Conservation (phyloP, 2,113 vertebrate genomes). For the Callospermophilus lateralis region DNA sequence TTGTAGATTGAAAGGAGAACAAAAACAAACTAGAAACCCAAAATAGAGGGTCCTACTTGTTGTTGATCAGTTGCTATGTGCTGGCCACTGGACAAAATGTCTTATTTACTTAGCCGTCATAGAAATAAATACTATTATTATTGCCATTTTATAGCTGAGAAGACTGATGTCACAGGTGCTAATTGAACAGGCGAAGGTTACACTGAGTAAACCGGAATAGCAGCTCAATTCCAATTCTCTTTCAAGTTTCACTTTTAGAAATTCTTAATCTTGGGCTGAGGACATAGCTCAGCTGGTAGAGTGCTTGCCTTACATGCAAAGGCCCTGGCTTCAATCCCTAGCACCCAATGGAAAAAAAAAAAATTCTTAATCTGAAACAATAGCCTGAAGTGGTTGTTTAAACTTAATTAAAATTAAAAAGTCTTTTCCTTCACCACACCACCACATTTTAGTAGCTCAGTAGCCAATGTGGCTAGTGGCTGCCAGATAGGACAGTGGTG, state of each 20-base stretch:
- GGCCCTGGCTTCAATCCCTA: too few relatives aligned
- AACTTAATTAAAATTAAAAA: slow-evolving; percentile 32
- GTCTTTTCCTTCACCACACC: neutral
- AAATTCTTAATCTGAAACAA: slow-evolving; percentile 3
- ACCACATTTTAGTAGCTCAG: neutral
- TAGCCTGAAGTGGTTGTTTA: neutral
- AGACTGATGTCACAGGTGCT: neutral
- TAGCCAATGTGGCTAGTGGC: neutral
- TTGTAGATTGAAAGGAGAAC: neutral
- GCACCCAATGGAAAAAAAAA: too few relatives aligned
- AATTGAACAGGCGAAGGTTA: neutral
- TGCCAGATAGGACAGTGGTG: neutral
- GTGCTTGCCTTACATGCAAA: too few relatives aligned
- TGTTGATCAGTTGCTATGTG: neutral
- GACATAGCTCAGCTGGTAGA: too few relatives aligned
- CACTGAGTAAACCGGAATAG: neutral
- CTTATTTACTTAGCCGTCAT: neutral
- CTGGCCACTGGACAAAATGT: neutral
- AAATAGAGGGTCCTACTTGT: neutral
- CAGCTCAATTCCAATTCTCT: neutral
- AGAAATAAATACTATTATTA: neutral
- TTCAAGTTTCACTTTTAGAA: neutral
- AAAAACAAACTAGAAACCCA: neutral
- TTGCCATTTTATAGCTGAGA: neutral
- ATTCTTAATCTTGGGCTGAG: neutral